Evolutionary conservation across 2,888 invertebrate genomes (phyloP), one percentile per base, ranked within the genome.

Genomic region (Anarsia innoxiella): DNA sequence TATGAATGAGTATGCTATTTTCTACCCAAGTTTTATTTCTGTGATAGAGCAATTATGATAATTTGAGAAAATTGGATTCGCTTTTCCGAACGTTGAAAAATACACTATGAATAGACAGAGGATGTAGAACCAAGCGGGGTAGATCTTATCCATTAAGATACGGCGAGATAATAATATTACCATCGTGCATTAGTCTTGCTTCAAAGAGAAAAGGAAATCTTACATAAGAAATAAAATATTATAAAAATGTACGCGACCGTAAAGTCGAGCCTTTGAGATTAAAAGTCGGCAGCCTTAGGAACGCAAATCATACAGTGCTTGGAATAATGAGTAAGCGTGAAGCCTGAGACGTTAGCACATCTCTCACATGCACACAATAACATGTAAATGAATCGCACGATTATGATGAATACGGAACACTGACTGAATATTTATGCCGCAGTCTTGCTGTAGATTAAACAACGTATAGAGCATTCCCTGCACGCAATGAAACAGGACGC

Each of bases 341-440:
- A 49, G 44, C 48, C 49, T 44, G 47, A 45, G 41, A 53, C 45
- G 54, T 52, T 51, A 56, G 55, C 65, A 62, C 55, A 61, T 57
- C 59, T 49, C 49, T 49, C 49, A 52, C 57, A 59, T 50, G 59
- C 55, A 60, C 64, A 60, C 66, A 72, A 75, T 72, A 71, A 62
- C 66, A 78, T 76, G 74, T 64, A 77, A 77, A 79, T 78, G 72
- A 74, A 73, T 66, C 64, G 62, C 66, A 66, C 56, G 63, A 68
- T 70, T 72, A 71, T 71, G 69, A 75, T 68, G 72, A 70, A 71
- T 69, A 66, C 66, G 62, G 59, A 64, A 56, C 64, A 56, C 62
- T 56, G 55, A 51, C 66, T 69, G 74, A 74, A 75, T 75, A 72
- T 72, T 71, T 75, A 76, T 73, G 62, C 50, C 58, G 48, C 48